Evolutionary conservation across 1,140 invertebrate species (phyloP), one percentile per base, ranked within the genome.

Genomic region (Dendrolimus kikuchii): DNA sequence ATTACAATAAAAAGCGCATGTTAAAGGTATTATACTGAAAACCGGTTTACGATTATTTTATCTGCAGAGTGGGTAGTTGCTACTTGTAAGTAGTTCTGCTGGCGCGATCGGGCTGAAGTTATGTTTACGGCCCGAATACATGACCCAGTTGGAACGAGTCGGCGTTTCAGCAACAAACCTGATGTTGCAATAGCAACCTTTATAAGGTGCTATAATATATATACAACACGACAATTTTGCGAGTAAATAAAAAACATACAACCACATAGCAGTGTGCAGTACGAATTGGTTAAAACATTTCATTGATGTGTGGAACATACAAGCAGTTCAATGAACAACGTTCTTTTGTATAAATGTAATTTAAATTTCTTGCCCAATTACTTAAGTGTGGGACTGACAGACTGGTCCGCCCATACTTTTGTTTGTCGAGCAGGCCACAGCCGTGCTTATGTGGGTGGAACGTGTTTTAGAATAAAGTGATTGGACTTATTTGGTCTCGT

Each of bases 141-240:
- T 79, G 80, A 79, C 80, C 80, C 64, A 86, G 55, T 79, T 86
- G 74, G 61, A 76, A 59, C 63, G 60, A 68, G 61, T 54, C 49
- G 52, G 50, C 58, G 68, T 70, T 74, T 78, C 64, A 74, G 66
- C 59, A 51, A 66, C 65, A 55, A 61, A 56, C 54, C 51, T 46
- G 53, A 58, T 81, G 76, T 74, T 72, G 79, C 65, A 79, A 77
- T 62, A 50, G 40, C 51, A 65, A 52, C 66, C 67, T 65, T 71
- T 55, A 60, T 57, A 23, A 23, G 23, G 23, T 23, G 23, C 23
- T 23, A 23, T 23, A 23, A 23, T 23, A 23, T 23, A 23, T 23
- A 23, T 23, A 23, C 23, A 23, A 23, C 23, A 23, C 23, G 23
- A 23, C 23, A 23, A 23, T 23, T 23, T 23, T 23, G 23, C 23